Base-by-base conservation (phyloP, 2,888 invertebrate species). In the Ethmia dodecea region DNA sequence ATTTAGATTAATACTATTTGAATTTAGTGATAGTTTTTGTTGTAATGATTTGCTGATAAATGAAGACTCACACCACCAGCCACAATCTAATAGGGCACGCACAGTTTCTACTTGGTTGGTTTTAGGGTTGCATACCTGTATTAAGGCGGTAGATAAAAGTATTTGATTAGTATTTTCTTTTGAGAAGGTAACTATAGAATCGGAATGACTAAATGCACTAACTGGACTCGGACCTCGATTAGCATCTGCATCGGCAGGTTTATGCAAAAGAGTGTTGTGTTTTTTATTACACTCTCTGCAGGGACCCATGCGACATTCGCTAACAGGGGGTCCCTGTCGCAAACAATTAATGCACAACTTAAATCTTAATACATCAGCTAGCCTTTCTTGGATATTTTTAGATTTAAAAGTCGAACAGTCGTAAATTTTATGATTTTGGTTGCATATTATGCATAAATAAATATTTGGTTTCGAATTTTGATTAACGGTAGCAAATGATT, bases 241-340 rank as follows among this genome's bases (percentile, higher is more conserved):
- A 20, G 4, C 13, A 15, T 5, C 10, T 9, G 8, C 9, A 8
- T 9, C 10, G 13, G 14, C 6, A 25, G 43, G 12, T 10, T 37
- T 24, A n/a, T 53, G 52, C 2, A 56, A 32, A 10, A 56, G 28
- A 1, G 25, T 45, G 11, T 58, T 50, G 22, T 56, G 54, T n/a
- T 28, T 33, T 18, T 43, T 31, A 0, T 37, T 44, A 16, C 56
- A 55, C 8, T 41, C 28, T 1, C 45, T 35, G 26, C 56, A 56
- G 0, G 52, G 42, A 1, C 52, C 50, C 33, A 52, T 31, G 1
- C 47, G 46, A 37, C 58, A 59, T 3, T 37, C 41, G 1, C 16
- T 15, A 1, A 14, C 11, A 1, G 25, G 18, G 13, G 53, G 53
- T 3, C 52, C 53, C 4, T 41, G 43, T 12, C 49, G 31, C 0